phyloP scores from a whole-genome alignment of 1,140 invertebrate genomes.

The Marisa cornuarietis region DNA sequence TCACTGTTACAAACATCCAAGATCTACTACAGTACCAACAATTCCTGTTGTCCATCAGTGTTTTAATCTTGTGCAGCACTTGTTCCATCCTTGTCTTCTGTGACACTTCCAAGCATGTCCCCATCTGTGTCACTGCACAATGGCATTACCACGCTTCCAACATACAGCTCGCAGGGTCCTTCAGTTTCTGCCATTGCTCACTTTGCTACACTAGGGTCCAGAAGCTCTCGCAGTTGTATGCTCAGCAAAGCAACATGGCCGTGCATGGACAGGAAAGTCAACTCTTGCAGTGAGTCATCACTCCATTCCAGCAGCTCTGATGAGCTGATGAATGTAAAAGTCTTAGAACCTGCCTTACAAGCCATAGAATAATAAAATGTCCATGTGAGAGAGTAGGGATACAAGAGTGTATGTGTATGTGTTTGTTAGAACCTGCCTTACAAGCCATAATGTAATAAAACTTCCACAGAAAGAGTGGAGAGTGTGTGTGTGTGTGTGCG shows the following conservation, averaged over 20 bases:
- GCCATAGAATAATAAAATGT: too few species aligned
- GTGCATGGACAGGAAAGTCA: conserved; percentile 33
- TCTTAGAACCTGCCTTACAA: too few species aligned
- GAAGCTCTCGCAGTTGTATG: conserved; percentile 27
- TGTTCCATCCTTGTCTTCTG: conserved; percentile 19
- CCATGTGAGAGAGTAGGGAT: too few species aligned
- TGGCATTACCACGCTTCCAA: conserved; percentile 32
- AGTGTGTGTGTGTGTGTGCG: too few species aligned
- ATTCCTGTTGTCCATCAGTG: background rate
- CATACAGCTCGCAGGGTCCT: conserved; percentile 18
- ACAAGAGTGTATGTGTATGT: too few species aligned
- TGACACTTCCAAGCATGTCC: conserved; percentile 37
- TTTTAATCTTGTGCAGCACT: conserved; percentile 18
- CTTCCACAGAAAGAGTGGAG: too few species aligned
- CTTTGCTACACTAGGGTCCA: conserved; percentile 27
- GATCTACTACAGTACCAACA: too few species aligned
- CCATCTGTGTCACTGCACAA: conserved; percentile 26
- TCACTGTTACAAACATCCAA: too few species aligned
- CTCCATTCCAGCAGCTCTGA: too few species aligned
- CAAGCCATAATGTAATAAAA: too few species aligned
- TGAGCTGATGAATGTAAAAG: too few species aligned
- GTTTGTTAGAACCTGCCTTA: too few species aligned
- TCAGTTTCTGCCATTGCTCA: conserved; percentile 15
- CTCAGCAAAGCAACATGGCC: conserved; percentile 33
- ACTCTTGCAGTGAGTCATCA: conserved; percentile 51